Base-by-base conservation (phyloP, 1,140 invertebrate genomes). In the Octopus sinensis region DNA sequence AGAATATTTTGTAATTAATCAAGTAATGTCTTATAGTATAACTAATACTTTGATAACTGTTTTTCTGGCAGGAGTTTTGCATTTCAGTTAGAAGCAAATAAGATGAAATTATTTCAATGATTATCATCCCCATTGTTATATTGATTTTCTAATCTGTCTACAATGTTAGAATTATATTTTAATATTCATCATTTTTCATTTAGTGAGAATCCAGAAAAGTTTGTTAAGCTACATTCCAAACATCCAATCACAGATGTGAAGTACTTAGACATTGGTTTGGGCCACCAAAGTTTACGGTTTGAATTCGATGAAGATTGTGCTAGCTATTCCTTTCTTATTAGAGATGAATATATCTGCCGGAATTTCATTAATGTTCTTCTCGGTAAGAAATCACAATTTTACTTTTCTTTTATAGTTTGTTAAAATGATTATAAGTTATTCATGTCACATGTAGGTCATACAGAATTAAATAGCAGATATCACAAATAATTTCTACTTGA, bases 231-330 rank as follows among this genome's bases (percentile, higher is more conserved):
- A 73, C 84, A 86, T 23, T 88, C 88, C 62, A 85, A 86, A 79
- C 88, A 89, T 81, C 87, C 88, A 77, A 85, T 88, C 73, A 85
- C 85, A 43, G 89, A 90, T 78, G 85, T 90, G 12, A 84, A 83
- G 30, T 88, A 87, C 54, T 84, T 89, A 54, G 88, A 89, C 80
- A 85, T 88, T 5, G 89, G 88, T 4, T 83, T 88, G 10, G 87
- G 86, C 4, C 84, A 88, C 77, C 89, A 90, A 84, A 87, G 84
- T 78, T 78, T 89, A 7, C 78, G 89, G 12, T 81, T 90, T 62
- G 89, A 90, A 85, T 90, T 89, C 82, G 80, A 80, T n/a, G 87
- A 87, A 23, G 86, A 87, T 51, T 88, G 88, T 81, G 87, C 88
- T 53, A 87, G 88, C 82, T 90, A 85, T 80, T 86, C 87, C 4